Evolutionary conservation across 2,113 vertebrate genomes (phyloP), one percentile per base, ranked within the genome.

Genomic region (Aegotheles bennettii): DNA sequence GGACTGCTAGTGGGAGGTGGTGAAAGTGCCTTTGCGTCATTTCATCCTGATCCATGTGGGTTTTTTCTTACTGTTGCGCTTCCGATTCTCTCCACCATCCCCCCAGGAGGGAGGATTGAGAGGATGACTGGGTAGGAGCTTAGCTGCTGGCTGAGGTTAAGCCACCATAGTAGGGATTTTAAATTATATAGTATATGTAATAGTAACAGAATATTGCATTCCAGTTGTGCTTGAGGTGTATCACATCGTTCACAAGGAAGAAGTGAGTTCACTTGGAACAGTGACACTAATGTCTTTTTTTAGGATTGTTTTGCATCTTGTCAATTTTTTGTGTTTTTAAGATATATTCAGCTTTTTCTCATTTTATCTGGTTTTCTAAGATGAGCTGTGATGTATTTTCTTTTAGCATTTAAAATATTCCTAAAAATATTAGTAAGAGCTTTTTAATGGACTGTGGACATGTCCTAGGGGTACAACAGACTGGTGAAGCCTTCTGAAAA

Each of bases 111-210:
- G 21, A 86, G 23, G 13, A 51, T 10, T 73, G 48, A 80, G 63
- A 40, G 17, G 23, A 21, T 4, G 5, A 38, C 54, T 70, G 45
- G 19, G 20, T 80, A 38, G 16, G 38, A 63, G 5, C 21, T 61
- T 53, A 70, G 24, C 45, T 91, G 25, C 40, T 74, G 64, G 18
- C 42, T 69, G 50, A 31, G 16, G 14, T 79, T 80, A 65, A 38
- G 18, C 6, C 68, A 61, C 26, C 4, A 3, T 0, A 0, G 17
- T 12, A 24, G 56, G 53, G 78, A 68, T 76, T 89, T 89, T 45
- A 45, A 79, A 60, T 79, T 0, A 40, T 63, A 8, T 7, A 11
- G 10, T 13, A 24, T 45, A 17, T 69, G 45, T 53, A 61, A 31
- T 29, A 28, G 21, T 69, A 50, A 65, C 24, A 35, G 47, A 70